Percentiles rank a stretch among this genome's conserved stretches.
Evolutionary conservation across 2,113 vertebrate species (phyloP).

Genomic region (Amphiprion ocellaris): DNA sequence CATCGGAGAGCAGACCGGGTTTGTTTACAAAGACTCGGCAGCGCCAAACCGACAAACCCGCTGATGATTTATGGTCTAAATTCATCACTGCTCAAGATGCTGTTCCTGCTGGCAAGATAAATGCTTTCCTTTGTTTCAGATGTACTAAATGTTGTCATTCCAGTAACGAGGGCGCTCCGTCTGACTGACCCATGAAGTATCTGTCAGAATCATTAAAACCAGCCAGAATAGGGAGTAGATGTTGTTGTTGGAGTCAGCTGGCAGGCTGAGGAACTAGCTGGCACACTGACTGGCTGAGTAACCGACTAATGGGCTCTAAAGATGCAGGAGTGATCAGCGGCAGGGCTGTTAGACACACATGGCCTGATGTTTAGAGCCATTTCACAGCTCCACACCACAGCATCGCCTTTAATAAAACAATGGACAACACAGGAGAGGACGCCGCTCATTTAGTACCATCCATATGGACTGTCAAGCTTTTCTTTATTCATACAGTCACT

Average conservation of each 20-base stretch:
- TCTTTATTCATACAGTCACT: not conserved
- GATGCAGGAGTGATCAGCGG: conserved; percentile 23
- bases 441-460: not conserved
- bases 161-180: conserved; percentile 8
- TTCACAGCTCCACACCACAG: conserved; percentile 29
- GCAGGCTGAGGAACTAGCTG: conserved; percentile 36
- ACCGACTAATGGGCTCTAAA: conserved; percentile 49
- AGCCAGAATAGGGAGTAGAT: not conserved
- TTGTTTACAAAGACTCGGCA: conserved; percentile 40
- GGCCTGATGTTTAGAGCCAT: conserved; percentile 21
- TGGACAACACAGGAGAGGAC: not conserved
- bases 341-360: conserved; percentile 33
- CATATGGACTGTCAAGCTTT: not conserved
- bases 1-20: conserved; percentile 38
- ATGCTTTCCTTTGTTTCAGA: conserved; percentile 32
- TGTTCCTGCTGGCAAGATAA: conserved; percentile 7
- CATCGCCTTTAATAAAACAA: not conserved
- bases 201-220: not conserved
- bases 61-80: conserved; percentile 41
- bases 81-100: conserved; percentile 26
- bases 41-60: conserved; percentile 22
- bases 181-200: conserved; percentile 13
- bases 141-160: conserved; percentile 45
- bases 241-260: conserved; percentile 35
- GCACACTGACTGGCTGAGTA: conserved; percentile 27